Evolutionary conservation across 2,888 invertebrate species (phyloP), one percentile per base, ranked within the genome.

Genomic region (Nephrotoma appendiculata): DNA sequence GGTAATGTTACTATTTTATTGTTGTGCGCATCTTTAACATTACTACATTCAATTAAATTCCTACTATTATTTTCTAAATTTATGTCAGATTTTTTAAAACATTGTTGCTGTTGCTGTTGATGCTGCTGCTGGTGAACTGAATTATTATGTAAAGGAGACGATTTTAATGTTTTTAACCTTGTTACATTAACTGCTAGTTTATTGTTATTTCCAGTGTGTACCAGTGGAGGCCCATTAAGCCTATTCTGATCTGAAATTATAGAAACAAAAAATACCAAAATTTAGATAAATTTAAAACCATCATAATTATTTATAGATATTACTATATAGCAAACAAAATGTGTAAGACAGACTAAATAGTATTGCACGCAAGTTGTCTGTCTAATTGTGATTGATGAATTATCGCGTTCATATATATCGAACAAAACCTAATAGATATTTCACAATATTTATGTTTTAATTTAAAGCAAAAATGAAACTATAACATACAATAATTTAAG

Each of bases 191-290:
- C 71, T 7, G 71, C 31, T 71, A 71, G 31, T 71, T 71, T 86
- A 86, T 87, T 84, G 84, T 83, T 57, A 71, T 87, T 87, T 87
- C 87, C 87, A 48, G 87, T 85, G 43, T 31, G 86, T 87, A 83
- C 87, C 88, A 87, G 87, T 88, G 88, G 84, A 88, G 88, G 89
- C 87, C 88, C 87, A 86, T 88, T 87, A 48, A 89, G 88, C 87
- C 89, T 88, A 88, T 89, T 89, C 88, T 89, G 88, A 88, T 89
- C 89, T 89, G 87, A 41, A 88, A 88, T 41, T 71, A 57, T 84
- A 31, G 88, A 86, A 86, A 87, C 86, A 57, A 86, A 83, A 6
- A 86, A 44, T 41, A 86, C 1, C 2, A n/a, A 83, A 41, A 42
- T 42, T 84, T 84, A 84, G n/a, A 42, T 84, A 31, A 71, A 19